Evolutionary conservation across 2,888 invertebrate genomes (phyloP).

Genomic region (Thymelicus lineola): DNA sequence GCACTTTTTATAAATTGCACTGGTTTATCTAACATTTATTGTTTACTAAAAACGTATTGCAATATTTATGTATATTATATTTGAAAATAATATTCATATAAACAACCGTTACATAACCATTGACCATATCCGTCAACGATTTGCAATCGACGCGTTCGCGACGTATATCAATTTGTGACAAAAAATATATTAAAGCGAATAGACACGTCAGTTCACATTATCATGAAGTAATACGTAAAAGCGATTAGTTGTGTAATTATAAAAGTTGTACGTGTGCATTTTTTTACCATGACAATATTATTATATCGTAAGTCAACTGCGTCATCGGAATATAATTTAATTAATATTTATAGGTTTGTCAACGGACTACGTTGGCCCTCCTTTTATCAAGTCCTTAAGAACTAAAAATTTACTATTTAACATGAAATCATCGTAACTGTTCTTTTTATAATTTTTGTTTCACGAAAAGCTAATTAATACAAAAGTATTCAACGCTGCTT

Average conservation of each 20-base stretch:
- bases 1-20: no score
- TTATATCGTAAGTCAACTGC: conserved; percentile 2
- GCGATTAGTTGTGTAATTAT: conserved; percentile 29
- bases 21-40: no score
- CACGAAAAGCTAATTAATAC: no score
- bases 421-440: no score
- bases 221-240: conserved; percentile 27
- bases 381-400: no score
- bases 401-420: no score
- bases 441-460: no score
- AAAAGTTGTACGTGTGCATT: conserved; percentile 15
- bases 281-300: conserved; percentile 3
- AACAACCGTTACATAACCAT: conserved; percentile 23
- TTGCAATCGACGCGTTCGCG: conserved; percentile 8
- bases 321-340: background rate
- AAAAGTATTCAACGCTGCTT: no score
- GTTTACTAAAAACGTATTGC: no score
- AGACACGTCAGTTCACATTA: conserved; percentile 24
- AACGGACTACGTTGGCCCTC: no score
- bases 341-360: no score
- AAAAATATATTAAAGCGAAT: conserved; percentile 20
- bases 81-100: conserved; percentile 11
- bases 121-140: conserved; percentile 13
- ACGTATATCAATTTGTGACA: conserved; percentile 25
- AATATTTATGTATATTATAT: background rate